Percentiles rank a stretch among this genome's conserved stretches.
Conservation (phyloP, 2,113 vertebrate species). For the Lasiurus cinereus region DNA sequence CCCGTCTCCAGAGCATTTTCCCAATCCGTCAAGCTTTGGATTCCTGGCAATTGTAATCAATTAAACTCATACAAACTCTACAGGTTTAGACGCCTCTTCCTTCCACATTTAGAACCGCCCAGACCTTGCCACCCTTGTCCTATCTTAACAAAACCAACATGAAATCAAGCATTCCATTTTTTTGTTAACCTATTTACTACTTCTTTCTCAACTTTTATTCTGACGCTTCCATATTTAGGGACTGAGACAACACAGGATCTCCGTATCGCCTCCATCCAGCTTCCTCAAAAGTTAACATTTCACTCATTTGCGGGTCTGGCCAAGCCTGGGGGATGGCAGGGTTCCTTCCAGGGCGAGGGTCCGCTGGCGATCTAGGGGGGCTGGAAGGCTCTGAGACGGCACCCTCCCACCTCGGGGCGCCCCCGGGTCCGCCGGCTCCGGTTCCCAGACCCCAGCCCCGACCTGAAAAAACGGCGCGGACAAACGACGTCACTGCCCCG, state of each 20-base stretch:
- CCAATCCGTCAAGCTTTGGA: neutral
- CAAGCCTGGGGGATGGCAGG: neutral
- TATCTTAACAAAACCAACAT: neutral
- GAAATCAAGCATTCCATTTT: neutral
- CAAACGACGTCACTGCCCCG: neutral
- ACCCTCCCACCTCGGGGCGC: fast-evolving
- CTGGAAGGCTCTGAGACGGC: neutral
- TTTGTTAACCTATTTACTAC: neutral
- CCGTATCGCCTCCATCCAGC: neutral
- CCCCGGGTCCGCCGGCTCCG: fast-evolving
- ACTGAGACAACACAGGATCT: neutral
- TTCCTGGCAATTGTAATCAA: neutral
- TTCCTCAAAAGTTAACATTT: neutral
- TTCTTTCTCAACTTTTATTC: neutral
- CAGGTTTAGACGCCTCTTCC: too few species aligned
- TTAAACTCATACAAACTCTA: neutral
- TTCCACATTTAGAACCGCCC: neutral
- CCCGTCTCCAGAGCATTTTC: neutral
- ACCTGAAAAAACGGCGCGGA: fast-evolving
- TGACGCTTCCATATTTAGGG: neutral
- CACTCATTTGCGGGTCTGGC: neutral
- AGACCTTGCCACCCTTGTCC: neutral
- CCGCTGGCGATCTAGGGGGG: neutral
- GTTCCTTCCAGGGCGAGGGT: neutral
- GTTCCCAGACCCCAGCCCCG: fast-evolving